Evolutionary conservation across 2,113 vertebrate species (phyloP), one percentile per base, ranked within the genome.

Genomic region (Alouatta palliata): DNA sequence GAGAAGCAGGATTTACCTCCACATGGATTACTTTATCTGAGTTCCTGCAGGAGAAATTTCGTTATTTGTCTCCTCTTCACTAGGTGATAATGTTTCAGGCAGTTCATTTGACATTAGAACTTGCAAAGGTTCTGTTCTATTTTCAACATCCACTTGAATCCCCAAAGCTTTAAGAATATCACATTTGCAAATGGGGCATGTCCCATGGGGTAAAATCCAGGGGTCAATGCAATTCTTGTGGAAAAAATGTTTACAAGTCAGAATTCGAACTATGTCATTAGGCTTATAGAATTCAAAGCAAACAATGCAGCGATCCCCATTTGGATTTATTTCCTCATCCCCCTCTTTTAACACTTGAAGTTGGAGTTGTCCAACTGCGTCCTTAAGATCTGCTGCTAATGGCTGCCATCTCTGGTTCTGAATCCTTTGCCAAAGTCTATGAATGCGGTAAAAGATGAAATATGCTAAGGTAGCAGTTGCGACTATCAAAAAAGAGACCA

Each of bases 131-230:
- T 97, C 91, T 11, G 52, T 66, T 95, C 96, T 52, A 19, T 93
- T 97, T 98, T 98, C 97, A 52, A 96, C 14, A 79, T 96, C 84
- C 17, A 97, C 94, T 66, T 98, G 98, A n/a, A 98, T 95, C 58
- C 98, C 99, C 94, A 98, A 91, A 61, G 98, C 98, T 98, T 98
- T 99, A 83, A 99, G 98, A 85, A 99, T 98, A 97, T 99, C 98
- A 64, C 98, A 99, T 97, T 99, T 99, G 80, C 99, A 99, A 98
- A 99, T 98, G 52, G 99, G 99, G 94, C 99, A 99, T 3, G 96
- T 99, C 70, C 98, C 98, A 40, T 97, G 98, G 61, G 98, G 97
- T 95, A 99, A 97, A 81, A 99, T 98, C 99, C 99, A 99, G 23
- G 98, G 99, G 86, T 99, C 99, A 77, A 99, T 98, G 94, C 98